Evolutionary conservation across 2,888 invertebrate genomes (phyloP).

Genomic region (Altica lythri): DNA sequence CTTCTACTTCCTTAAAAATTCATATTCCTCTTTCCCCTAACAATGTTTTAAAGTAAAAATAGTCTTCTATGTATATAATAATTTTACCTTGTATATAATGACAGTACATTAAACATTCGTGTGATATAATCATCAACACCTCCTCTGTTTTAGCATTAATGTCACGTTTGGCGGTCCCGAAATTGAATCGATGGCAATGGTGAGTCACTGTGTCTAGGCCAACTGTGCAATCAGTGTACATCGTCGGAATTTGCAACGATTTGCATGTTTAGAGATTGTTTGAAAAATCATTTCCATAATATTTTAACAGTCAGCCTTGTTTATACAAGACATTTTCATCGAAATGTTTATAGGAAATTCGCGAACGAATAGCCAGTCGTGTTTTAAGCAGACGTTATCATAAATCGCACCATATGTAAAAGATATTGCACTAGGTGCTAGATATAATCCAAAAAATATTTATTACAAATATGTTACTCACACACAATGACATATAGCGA

Average conservation of each 20-base stretch:
- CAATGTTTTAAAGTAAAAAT: too few species aligned
- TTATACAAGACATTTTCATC: neutral
- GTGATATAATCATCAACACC: too few species aligned
- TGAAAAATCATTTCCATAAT: constrained; percentile 8
- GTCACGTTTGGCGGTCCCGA: constrained; percentile 7
- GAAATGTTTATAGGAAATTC: constrained; percentile 1
- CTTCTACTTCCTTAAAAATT: too few species aligned
- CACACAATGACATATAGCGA: too few species aligned
- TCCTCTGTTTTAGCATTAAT: constrained; percentile 7
- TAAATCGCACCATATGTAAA: too few species aligned
- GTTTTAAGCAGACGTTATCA: neutral
- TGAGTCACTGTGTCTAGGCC: constrained; percentile 8
- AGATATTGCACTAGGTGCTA: too few species aligned
- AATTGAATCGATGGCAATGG: neutral
- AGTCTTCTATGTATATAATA: too few species aligned
- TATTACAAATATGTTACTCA: too few species aligned
- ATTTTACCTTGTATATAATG: too few species aligned
- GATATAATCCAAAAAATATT: too few species aligned
- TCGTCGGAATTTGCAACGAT: constrained; percentile 3
- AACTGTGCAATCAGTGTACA: constrained; percentile 5
- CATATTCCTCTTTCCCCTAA: too few species aligned
- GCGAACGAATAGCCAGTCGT: neutral
- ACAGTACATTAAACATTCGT: too few species aligned
- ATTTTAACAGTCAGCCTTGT: neutral
- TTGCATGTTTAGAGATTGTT: constrained; percentile 1